Base-by-base conservation (phyloP, 2,888 invertebrate genomes). In the Pseudeuparius sepicola region DNA sequence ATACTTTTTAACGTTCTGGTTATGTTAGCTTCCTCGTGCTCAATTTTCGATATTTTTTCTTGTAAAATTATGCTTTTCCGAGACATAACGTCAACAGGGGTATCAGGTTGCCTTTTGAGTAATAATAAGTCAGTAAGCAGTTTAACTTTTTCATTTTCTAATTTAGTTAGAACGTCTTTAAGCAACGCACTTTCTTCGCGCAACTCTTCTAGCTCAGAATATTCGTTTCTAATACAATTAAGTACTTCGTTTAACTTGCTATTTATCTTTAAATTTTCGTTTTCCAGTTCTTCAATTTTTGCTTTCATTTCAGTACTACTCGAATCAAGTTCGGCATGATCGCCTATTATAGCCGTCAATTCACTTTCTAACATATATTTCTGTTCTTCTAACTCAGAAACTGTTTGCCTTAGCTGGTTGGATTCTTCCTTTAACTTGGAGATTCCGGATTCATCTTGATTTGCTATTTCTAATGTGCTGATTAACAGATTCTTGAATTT, bases 401-500 rank as follows among this genome's bases (percentile, higher is more conserved):
- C 31, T 3, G 42, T 40, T 24, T 38, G 31, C 24, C 42, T 41
- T 6, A 51, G 28, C 13, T 34, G 36, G 12, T 34, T 27, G 0
- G 44, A 35, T 31, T 49, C 49, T n/a, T 26, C 20, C 30, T 40
- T 27, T 4, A 48, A 29, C 25, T 35, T 24, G 4, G 33, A 20
- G 10, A 36, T 26, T 15, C 40, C 40, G 1, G 32, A 25, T 3
- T 36, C 25, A 14, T 48, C 45, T 26, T 47, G 37, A 9, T 32
- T 35, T 14, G 47, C 39, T 9, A 52, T 37, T 10, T 50, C 46
- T 4, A 48, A 14, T 2, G 50, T 46, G 1, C 44, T 34, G 9
- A 42, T 34, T 11, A 52, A 37, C 4, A 52, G 39, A 20, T 34
- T 44, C 20, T 39, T 42, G 4, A 51, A 40, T 33, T 48, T 47